phyloP scores from a whole-genome alignment of 2,888 invertebrate genomes.

The Sesamia inferens region DNA sequence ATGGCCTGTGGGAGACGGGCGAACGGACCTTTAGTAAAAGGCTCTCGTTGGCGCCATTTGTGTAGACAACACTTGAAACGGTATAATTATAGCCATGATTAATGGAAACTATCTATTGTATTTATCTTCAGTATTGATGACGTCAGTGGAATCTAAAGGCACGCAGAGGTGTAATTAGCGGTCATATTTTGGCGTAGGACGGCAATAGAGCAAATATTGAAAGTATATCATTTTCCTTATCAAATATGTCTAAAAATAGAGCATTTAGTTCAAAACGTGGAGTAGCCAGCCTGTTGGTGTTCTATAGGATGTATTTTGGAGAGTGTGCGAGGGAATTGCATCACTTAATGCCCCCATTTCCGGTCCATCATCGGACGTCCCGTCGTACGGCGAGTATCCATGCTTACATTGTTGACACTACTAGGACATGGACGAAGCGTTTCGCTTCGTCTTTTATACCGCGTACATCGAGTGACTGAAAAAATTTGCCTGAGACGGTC shows the following conservation, averaged over 20 bases:
- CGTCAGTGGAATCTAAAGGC: conserved; percentile 25
- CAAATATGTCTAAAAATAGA: neutral
- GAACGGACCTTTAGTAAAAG: neutral
- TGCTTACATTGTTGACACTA: too few relatives aligned
- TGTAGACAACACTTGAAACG: neutral
- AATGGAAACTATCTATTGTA: neutral
- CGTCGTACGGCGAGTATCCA: too few relatives aligned
- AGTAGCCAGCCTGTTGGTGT: too few relatives aligned
- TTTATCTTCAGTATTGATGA: conserved; percentile 8
- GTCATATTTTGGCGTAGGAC: neutral
- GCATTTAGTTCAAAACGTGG: too few relatives aligned
- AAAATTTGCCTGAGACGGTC: too few relatives aligned
- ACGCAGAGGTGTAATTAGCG: conserved; percentile 13
- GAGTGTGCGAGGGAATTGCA: too few relatives aligned
- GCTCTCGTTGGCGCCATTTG: neutral
- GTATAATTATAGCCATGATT: neutral
- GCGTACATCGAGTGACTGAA: too few relatives aligned
- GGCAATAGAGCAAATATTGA: conserved; percentile 8
- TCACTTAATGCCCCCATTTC: too few relatives aligned
- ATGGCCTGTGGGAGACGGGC: neutral
- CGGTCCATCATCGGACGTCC: too few relatives aligned
- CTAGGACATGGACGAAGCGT: too few relatives aligned
- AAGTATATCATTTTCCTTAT: neutral
- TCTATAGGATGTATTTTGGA: too few relatives aligned
- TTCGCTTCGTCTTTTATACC: too few relatives aligned